Evolutionary conservation across 2,797 vertebrate species (phyloP), one percentile per base, ranked within the genome.

Genomic region (Emys orbicularis): DNA sequence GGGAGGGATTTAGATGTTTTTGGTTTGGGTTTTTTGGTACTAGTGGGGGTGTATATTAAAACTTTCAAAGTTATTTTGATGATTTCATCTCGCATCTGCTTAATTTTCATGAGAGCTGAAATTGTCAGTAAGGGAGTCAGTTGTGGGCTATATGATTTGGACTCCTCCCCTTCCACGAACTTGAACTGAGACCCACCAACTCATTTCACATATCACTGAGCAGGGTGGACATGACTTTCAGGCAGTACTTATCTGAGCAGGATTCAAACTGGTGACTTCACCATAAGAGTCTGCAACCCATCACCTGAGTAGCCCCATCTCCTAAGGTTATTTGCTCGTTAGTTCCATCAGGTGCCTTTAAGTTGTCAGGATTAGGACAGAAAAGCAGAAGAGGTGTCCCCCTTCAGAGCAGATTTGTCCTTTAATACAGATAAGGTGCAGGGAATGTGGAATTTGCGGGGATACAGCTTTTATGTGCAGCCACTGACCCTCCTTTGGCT

Each of bases 41-140:
- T 92, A 54, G 82, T 96, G 96, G 95, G 90, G 95, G 93, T 94
- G 92, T 94, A 89, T 54, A 86, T 88, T 91, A 86, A 96, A 97
- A 95, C 65, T 95, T 96, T 52, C 41, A 85, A 93, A 97, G 91
- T 94, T 96, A 92, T 37, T 94, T 65, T 96, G 92, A 94, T 96
- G 96, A 96, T 95, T 84, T 94, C 95, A 93, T 83, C 84, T 87
- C 87, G 84, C 96, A 86, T 89, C 87, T 95, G 68, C 37, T n/a
- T 92, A 79, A 94, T 93, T 96, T 96, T 93, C 84, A 81, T 87
- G 81, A 87, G 49, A 74, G 86, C 79, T 90, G 88, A 93, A 81
- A 95, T 61, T 96, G 84, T 74, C 79, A 93, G 82, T 74, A 94
- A 94, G 77, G 81, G 77, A 87, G 13, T 56, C 37, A 87, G 6